Evolutionary conservation across 2,888 invertebrate species (phyloP).

Genomic region (Tetranychus truncatus): DNA sequence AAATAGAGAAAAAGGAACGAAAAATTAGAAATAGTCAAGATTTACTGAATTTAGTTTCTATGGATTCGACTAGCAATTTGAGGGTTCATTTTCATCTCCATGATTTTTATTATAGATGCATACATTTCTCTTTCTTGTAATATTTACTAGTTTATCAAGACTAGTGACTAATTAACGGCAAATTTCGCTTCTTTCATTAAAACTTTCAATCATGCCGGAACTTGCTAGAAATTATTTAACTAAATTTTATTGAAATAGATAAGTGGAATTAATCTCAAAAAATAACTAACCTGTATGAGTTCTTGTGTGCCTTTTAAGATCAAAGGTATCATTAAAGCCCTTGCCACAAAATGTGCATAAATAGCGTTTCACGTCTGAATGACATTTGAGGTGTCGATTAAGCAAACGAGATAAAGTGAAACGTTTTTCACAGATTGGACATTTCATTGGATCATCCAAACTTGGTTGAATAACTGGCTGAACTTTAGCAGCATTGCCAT

Average conservation of each 20-base stretch:
- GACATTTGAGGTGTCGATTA: constrained; percentile 97
- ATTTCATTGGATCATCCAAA: constrained; percentile 50
- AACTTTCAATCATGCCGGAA: too few relatives aligned
- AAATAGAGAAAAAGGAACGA: background rate
- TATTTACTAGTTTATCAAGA: too few relatives aligned
- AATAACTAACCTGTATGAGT: constrained; percentile 65
- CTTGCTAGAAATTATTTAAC: background rate
- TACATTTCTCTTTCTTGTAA: too few relatives aligned
- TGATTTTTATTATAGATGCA: too few relatives aligned
- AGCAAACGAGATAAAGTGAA: constrained; percentile 85
- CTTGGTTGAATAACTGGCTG: constrained; percentile 31
- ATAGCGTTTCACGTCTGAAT: constrained; percentile 93
- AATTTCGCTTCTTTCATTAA: too few relatives aligned
- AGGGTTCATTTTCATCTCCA: too few relatives aligned
- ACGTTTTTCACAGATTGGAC: constrained; percentile 77
- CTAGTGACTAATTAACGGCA: too few relatives aligned
- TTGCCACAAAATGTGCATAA: constrained; percentile 98
- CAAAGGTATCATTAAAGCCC: constrained; percentile 99
- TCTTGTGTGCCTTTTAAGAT: constrained; percentile 91
- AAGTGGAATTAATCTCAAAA: too few relatives aligned
- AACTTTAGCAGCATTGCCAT: too few relatives aligned
- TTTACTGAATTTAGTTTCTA: too few relatives aligned
- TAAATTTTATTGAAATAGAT: background rate
- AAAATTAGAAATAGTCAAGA: background rate
- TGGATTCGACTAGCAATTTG: too few relatives aligned